A percentile compares a stretch with the other conserved stretches of the same genome.
Evolutionary conservation across 2,797 vertebrate genomes (phyloP).

Genomic region (Peromyscus nudipes): DNA sequence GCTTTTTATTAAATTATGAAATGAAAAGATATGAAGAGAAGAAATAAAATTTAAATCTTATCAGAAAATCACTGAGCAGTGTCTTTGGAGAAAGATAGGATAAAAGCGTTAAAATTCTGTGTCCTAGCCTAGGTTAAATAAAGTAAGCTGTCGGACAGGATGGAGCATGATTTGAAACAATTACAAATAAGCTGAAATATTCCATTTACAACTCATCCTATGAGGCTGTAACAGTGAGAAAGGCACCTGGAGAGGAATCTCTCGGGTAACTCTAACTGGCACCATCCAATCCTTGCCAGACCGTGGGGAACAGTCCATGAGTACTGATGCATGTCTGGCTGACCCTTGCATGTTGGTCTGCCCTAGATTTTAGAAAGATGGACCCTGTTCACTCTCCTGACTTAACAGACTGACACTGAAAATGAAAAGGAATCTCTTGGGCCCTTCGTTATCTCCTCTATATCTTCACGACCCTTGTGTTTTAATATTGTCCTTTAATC

Average conservation of each 20-base stretch:
- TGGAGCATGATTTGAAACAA: not conserved
- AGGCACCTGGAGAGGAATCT: not conserved
- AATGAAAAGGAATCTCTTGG: not conserved
- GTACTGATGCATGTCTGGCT: not conserved
- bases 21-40: not conserved
- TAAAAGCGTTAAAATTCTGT: not conserved
- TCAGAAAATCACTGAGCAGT: not conserved
- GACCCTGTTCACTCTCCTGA: not conserved
- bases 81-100: not conserved
- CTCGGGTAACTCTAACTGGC: not conserved
- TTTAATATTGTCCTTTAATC: not conserved
- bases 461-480: not conserved
- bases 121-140: not conserved
- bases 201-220: not conserved
- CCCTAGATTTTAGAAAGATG: not conserved
- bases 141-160: not conserved
- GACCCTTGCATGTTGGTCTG: not conserved
- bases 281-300: not conserved
- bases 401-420: not conserved
- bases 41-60: not conserved
- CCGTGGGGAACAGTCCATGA: fast-evolving
- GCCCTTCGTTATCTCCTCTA: not conserved
- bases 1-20: not conserved
- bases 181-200: not conserved
- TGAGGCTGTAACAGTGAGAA: not conserved